Evolutionary conservation across 2,797 vertebrate genomes (phyloP), one percentile per base, ranked within the genome.

Genomic region (Delichon dasypus): DNA sequence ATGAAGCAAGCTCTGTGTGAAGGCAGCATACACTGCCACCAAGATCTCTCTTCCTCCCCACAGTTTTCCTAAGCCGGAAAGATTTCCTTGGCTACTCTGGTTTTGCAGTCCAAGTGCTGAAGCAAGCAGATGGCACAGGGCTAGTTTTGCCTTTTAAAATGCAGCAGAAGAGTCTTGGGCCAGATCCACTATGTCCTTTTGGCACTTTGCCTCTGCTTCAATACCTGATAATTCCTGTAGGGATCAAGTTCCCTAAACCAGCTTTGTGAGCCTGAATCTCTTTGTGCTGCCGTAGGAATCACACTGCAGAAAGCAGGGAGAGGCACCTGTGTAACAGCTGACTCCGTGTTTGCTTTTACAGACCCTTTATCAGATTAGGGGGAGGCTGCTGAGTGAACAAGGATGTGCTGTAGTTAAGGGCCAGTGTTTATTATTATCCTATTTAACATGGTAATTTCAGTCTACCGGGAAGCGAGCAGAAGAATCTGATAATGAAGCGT

Each of bases 391-490:
- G 94, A 60, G 94, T 79, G 91, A 95, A 94, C 85, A 89, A 82
- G 85, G 53, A 83, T 79, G 45, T 92, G 78, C 75, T 89, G 50
- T 85, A 87, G 74, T 95, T 82, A 89, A 94, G 85, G 90, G 84
- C 84, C 86, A 80, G 65, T 94, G 81, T 92, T 95, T 95, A 89
- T 92, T 90, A 92, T 93, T 94, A 94, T 92, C 86, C 90, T 95
- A 65, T 95, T 97, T 96, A 93, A 87, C 84, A 74, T 87, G 90
- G 38, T 93, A 95, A 88, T 95, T 95, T 92, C 74, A 79, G 77
- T 92, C 86, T 87, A 77, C 71, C 0, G 2, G 78, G 94, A 93
- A 85, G 72, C 15, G 3, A 71, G 92, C 68, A 47, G 74, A 82
- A 45, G 92, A 90, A 77, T 95, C 55, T 90, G 86, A 85, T 93